Evolutionary conservation across 1,140 invertebrate species (phyloP).

Genomic region (Ceratosolen solmsi): DNA sequence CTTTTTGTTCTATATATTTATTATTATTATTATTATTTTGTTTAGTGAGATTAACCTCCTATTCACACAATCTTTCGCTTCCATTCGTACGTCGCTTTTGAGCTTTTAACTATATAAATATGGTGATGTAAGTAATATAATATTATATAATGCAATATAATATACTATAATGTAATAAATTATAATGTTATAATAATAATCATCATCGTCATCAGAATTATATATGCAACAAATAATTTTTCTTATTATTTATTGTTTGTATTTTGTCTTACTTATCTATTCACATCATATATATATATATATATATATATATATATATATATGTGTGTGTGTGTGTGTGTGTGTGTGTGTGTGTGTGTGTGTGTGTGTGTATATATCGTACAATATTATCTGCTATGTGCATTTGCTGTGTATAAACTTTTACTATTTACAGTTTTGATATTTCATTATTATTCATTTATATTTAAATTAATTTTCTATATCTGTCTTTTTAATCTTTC

Average conservation of each 20-base stretch:
- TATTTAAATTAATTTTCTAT: constrained; percentile 36
- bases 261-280: background rate
- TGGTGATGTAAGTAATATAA: constrained; percentile 53
- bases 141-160: constrained; percentile 31
- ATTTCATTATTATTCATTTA: constrained; percentile 52
- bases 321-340: no score
- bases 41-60: constrained; percentile 57
- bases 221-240: constrained; percentile 56
- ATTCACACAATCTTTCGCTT: constrained; percentile 60
- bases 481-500: constrained; percentile 50
- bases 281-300: constrained; percentile 54
- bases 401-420: constrained; percentile 53
- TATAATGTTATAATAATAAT: constrained; percentile 29
- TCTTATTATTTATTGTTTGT: no score
- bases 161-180: constrained; percentile 41
- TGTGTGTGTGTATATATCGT: constrained; percentile 55
- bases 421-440: constrained; percentile 67
- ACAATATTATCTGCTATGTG: constrained; percentile 59
- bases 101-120: constrained; percentile 56
- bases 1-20: constrained; percentile 47
- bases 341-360: constrained; percentile 45
- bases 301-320: constrained; percentile 50
- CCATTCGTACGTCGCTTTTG: background rate
- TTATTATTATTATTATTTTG: constrained; percentile 48
- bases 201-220: constrained; percentile 52